A percentile compares a stretch with the other conserved stretches of the same genome.
Evolutionary conservation across 2,888 invertebrate genomes (phyloP).

Genomic region (Mactromeris polynyma): DNA sequence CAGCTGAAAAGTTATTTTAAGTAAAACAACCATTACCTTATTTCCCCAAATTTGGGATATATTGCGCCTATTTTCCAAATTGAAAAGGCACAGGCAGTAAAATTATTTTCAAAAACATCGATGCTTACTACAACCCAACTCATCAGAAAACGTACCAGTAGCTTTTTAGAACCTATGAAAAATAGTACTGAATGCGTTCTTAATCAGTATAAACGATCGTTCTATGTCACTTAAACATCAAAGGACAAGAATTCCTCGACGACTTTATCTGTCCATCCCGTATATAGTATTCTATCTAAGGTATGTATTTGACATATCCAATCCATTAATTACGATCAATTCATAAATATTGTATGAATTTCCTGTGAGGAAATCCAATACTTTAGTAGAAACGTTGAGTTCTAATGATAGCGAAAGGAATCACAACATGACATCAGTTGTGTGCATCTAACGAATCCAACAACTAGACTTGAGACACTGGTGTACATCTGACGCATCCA

Average conservation of each 20-base stretch:
- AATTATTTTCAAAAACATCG: too few species aligned
- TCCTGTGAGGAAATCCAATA: neutral
- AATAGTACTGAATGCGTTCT: too few species aligned
- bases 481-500: neutral
- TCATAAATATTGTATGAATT: conserved; percentile 10
- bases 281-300: neutral
- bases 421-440: neutral
- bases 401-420: neutral
- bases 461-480: too few species aligned
- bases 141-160: too few species aligned
- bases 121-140: too few species aligned
- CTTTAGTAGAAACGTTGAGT: neutral
- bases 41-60: too few species aligned
- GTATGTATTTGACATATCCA: neutral
- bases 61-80: too few species aligned
- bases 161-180: too few species aligned
- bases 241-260: neutral
- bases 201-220: too few species aligned
- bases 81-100: too few species aligned
- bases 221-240: neutral
- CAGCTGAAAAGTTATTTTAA: too few species aligned
- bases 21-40: too few species aligned
- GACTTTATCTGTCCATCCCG: neutral
- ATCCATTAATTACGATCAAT: neutral
- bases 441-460: neutral